These are phyloP conservation scores for Muscina levida DNA, from an alignment of 2,888 invertebrate genomes.

Conservation along the genomic window DNA sequence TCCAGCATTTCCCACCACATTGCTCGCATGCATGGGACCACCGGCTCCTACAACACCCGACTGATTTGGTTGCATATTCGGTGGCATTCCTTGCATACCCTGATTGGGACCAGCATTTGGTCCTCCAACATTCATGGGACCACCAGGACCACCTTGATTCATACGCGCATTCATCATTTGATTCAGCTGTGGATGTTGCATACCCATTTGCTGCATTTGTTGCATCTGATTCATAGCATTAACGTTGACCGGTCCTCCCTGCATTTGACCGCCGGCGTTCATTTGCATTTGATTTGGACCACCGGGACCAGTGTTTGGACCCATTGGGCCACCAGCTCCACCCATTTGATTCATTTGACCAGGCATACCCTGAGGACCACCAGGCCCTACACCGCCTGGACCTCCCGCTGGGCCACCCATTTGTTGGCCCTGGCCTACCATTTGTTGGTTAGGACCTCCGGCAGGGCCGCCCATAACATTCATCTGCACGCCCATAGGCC, in stretches of 20 bases:
- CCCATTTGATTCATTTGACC: conserved; percentile 74
- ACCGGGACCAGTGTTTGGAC: conserved; percentile 74
- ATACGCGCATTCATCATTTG: conserved; percentile 80
- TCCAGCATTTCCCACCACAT: conserved; percentile 72
- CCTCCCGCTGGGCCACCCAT: conserved; percentile 75
- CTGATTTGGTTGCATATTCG: conserved; percentile 81
- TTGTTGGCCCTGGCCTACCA: conserved; percentile 72
- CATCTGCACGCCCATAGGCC: conserved; percentile 77
- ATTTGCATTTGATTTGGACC: conserved; percentile 76
- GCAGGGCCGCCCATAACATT: conserved; percentile 72
- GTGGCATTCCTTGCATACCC: conserved; percentile 76
- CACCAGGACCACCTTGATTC: conserved; percentile 79
- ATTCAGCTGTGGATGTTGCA: conserved; percentile 76
- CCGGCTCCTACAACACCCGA: conserved; percentile 60
- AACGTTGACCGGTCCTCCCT: conserved; percentile 65
- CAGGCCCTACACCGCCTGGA: conserved; percentile 67
- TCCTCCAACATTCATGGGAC: conserved; percentile 73
- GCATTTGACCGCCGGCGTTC: conserved; percentile 74
- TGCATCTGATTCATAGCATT: conserved; percentile 61
- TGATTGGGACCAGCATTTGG: conserved; percentile 71
- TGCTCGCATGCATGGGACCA: conserved; percentile 74
- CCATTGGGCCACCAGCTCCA: conserved; percentile 71
- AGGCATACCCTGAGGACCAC: conserved; percentile 66
- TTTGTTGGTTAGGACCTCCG: conserved; percentile 72
- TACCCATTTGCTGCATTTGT: conserved; percentile 73